phyloP scores from a whole-genome alignment of 1,140 invertebrate species.

The Drosophila miranda region DNA sequence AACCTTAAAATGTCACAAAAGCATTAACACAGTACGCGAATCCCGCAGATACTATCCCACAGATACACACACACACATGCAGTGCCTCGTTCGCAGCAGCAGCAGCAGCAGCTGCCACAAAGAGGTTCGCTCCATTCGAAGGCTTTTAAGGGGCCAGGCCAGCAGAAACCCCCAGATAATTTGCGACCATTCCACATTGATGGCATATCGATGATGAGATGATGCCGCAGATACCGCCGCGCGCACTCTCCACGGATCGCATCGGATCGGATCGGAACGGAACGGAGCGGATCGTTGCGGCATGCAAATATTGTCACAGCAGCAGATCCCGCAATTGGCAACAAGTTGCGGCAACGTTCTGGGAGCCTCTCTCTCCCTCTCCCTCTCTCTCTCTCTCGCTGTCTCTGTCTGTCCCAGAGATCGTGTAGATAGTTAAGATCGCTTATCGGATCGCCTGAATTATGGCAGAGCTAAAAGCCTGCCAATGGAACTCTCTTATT shows the following conservation, averaged over 20 bases:
- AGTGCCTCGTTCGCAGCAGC: not conserved
- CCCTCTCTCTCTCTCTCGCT: too few species aligned
- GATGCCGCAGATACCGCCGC: slow-evolving; percentile 64
- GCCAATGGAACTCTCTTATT: slow-evolving; percentile 47
- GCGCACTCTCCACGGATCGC: slow-evolving; percentile 1
- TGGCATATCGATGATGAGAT: slow-evolving; percentile 75
- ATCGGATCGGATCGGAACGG: slow-evolving; percentile 1
- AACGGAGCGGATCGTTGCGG: slow-evolving; percentile 11
- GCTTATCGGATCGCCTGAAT: slow-evolving; percentile 67
- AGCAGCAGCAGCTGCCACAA: too few species aligned
- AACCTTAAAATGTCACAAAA: slow-evolving; percentile 67
- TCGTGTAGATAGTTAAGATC: slow-evolving; percentile 79
- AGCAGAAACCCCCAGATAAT: slow-evolving; percentile 50
- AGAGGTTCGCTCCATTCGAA: not conserved
- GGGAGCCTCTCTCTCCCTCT: not conserved
- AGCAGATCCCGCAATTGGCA: slow-evolving; percentile 59
- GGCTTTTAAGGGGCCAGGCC: slow-evolving; percentile 44
- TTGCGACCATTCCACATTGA: slow-evolving; percentile 76
- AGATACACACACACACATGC: not conserved
- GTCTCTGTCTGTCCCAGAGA: slow-evolving; percentile 45
- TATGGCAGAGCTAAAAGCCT: slow-evolving; percentile 78
- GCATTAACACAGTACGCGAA: slow-evolving; percentile 51
- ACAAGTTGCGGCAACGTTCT: slow-evolving; percentile 30
- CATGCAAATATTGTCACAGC: slow-evolving; percentile 73
- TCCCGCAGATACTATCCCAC: slow-evolving; percentile 22